Base-by-base conservation (phyloP, 2,888 invertebrate species). In the Yponomeuta malinellus region DNA sequence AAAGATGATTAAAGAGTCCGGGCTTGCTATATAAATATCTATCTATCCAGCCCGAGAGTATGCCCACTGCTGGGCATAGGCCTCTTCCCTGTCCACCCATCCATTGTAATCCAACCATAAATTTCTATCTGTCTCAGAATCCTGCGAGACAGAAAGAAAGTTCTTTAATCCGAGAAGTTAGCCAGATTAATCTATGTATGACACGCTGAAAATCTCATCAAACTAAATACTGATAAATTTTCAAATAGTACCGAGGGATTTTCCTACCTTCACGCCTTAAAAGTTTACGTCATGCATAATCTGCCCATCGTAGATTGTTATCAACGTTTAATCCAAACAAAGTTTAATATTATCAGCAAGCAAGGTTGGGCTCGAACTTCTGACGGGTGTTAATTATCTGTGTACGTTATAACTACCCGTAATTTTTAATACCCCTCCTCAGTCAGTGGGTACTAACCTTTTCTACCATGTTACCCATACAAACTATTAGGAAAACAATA, bases 281-380 rank as follows among this genome's bases (percentile, higher is more conserved):
- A 10, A 48, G 10, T 59, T 64, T 69, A 71, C 71, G 70, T 70
- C 67, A 67, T 33, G 63, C 48, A 48, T 71, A 71, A 71, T 65
- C 43, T 71, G 10, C 29, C 79, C 76, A 74, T 79, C 80, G 76
- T 76, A 76, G 74, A 79, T 78, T 78, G 79, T 82, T 80, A 83
- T 86, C 85, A 81, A 81, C 84, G 84, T 83, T 81, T 85, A 83
- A 86, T 83, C 81, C 84, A 86, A 86, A 84, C 84, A 87, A 78
- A 76, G 2, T 59, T 59, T 78, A 74, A 66, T 59, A 69, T 71
- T 73, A 71, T 73, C 71, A 71, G 37, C 23, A 71, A 71, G 48
- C 23, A 71, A 71, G 63, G 31, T 48, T 68, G 43, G 37, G 66
- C 59, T 63, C 33, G 66, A 64, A 48, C 43, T 48, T 59, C 12